A percentile compares a stretch with the other conserved stretches of the same genome.
These are phyloP conservation scores for Mycalesis mineus DNA, from an alignment of 2,888 invertebrate species.

Conservation along the genomic window DNA sequence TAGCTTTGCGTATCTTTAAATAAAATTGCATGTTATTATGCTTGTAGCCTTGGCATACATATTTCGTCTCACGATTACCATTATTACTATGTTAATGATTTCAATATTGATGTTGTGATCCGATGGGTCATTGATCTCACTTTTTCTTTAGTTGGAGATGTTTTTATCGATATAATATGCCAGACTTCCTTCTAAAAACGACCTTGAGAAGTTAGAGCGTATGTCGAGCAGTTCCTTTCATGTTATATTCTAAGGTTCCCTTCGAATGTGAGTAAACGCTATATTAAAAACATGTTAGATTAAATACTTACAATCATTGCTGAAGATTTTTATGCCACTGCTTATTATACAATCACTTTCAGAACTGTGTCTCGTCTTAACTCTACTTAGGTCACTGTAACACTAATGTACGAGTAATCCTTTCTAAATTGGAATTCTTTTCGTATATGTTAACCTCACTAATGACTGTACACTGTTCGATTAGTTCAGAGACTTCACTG, in stretches of 20 bases:
- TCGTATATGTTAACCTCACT: slow-evolving; percentile 17
- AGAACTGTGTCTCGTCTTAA: slow-evolving; percentile 20
- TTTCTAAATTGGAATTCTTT: slow-evolving; percentile 24
- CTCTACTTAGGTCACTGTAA: slow-evolving; percentile 14
- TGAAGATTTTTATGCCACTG: slow-evolving; percentile 42
- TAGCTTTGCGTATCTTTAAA: slow-evolving; percentile 10
- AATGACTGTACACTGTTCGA: slow-evolving; percentile 27
- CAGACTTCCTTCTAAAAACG: not conserved
- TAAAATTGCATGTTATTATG: slow-evolving; percentile 10
- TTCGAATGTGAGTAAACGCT: not conserved
- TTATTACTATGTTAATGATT: slow-evolving; percentile 6
- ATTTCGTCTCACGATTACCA: slow-evolving; percentile 5
- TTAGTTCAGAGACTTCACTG: slow-evolving; percentile 2
- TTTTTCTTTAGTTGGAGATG: not conserved
- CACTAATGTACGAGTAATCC: slow-evolving; percentile 14
- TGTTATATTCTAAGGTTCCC: too few relatives aligned
- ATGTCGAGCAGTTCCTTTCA: too few relatives aligned
- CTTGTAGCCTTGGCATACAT: slow-evolving; percentile 15
- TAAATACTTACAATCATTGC: slow-evolving; percentile 61
- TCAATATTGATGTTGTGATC: not conserved
- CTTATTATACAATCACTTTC: slow-evolving; percentile 31
- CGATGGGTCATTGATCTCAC: slow-evolving; percentile 9
- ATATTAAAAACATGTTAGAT: not conserved
- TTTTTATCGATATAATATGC: not conserved
- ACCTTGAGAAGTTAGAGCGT: not conserved